Conservation (phyloP, 2,888 invertebrate species). For the Orchesellides sinensis region DNA sequence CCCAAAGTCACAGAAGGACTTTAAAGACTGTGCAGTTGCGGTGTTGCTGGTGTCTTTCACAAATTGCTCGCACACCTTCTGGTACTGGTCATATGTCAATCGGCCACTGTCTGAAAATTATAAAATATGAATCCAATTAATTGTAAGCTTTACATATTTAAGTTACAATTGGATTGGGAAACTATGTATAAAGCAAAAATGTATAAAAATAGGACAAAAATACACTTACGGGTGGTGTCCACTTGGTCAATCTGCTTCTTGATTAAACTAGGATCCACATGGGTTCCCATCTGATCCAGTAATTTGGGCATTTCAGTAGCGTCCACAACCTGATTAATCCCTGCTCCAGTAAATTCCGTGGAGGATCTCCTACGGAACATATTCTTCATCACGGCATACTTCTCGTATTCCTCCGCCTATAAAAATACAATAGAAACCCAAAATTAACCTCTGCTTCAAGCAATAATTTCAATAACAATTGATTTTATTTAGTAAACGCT, state of each 20-base stretch:
- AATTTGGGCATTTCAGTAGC: conserved; percentile 5
- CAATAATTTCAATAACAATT: background rate
- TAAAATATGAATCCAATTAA: too few relatives aligned
- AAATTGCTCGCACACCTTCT: conserved; percentile 48
- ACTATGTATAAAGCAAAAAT: conserved; percentile 13
- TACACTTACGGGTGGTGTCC: conserved; percentile 21
- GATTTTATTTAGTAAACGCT: too few relatives aligned
- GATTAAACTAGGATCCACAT: conserved; percentile 22
- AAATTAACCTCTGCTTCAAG: too few relatives aligned
- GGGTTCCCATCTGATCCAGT: conserved; percentile 49
- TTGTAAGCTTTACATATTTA: too few relatives aligned
- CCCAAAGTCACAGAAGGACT: conserved; percentile 46
- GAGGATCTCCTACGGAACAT: conserved; percentile 48
- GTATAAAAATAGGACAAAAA: background rate
- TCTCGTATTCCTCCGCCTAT: conserved; percentile 60
- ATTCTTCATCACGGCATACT: conserved; percentile 49
- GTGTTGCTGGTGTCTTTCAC: conserved; percentile 42
- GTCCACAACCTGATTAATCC: conserved; percentile 35
- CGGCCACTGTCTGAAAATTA: conserved; percentile 31
- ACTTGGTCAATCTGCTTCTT: conserved; percentile 35
- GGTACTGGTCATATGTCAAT: conserved; percentile 58
- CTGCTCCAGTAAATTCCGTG: conserved; percentile 48
- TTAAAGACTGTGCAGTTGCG: conserved; percentile 25
- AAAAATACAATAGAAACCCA: background rate
- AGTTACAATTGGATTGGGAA: too few relatives aligned